Base-by-base conservation (phyloP, 2,113 vertebrate species). In the Cyanoramphus novaezelandiae region DNA sequence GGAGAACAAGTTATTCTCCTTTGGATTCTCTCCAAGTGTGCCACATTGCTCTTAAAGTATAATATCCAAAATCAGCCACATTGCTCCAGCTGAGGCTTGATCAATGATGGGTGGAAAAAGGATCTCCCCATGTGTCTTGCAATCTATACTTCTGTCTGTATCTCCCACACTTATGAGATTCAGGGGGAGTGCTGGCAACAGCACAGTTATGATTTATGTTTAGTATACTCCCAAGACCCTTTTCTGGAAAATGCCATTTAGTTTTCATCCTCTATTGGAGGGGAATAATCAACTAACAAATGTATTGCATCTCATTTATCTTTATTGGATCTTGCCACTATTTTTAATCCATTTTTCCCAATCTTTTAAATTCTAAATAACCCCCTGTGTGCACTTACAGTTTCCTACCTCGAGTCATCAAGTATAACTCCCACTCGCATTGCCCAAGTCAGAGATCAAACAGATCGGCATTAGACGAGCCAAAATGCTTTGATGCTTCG, bases 11-110 rank as follows among this genome's bases (percentile, higher is more conserved):
- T 62, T 82, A 84, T 87, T 76, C 82, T 91, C 35, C 50, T 82
- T 81, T 95, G 95, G 94, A 89, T 65, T 44, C 35, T 95, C 81
- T 95, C 95, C 96, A 96, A 92, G 91, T 82, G 84, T 95, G 81
- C 86, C 87, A 95, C 93, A 92, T 93, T 95, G 91, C 93, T 95
- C 74, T 62, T 69, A 7, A 84, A 93, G 72, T 31, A 68, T 57
- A 86, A 94, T 71, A 95, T 65, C 78, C 62, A 50, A 82, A 93
- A 82, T 69, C 74, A 94, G 92, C 16, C 88, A 71, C 83, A 79
- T 65, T 52, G 52, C 44, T 93, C 89, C 95, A 97, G 93, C 93
- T 96, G 95, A 95, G 93, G 47, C 90, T 91, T 92, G 70, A 95
- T 96, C 95, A 95, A 85, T 65, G 89, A 91, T 29, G 81, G 65